A percentile compares a stretch with the other conserved stretches of the same genome.
These are phyloP conservation scores for Cremastobaeus sp. DNA, from an alignment of 2,888 invertebrate species.

Conservation along the genomic window DNA sequence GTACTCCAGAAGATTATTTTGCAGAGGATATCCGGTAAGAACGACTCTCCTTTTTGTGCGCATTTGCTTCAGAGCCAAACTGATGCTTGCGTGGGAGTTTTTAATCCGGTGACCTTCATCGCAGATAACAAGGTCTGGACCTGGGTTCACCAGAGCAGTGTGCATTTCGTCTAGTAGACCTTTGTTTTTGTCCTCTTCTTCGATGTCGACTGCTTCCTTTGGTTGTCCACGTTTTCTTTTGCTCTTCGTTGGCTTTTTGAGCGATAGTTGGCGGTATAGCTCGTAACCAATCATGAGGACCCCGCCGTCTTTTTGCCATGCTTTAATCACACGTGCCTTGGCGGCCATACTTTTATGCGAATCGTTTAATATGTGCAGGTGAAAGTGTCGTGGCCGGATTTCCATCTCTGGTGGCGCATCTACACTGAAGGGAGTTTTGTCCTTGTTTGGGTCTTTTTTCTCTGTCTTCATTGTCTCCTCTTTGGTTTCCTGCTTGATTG, in stretches of 20 bases:
- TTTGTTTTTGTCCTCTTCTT: constrained; percentile 83
- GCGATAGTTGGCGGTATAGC: constrained; percentile 92
- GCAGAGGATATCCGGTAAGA: constrained; percentile 97
- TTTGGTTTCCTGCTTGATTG: constrained; percentile 67
- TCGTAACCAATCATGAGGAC: constrained; percentile 98
- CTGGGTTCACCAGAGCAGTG: constrained; percentile 90
- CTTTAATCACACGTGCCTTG: constrained; percentile 90
- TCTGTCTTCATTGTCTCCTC: constrained; percentile 66
- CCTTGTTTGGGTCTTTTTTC: constrained; percentile 68
- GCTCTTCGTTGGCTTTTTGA: constrained; percentile 85
- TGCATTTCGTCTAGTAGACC: constrained; percentile 91
- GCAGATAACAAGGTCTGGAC: constrained; percentile 96
- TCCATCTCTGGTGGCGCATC: constrained; percentile 72
- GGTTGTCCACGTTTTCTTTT: constrained; percentile 80
- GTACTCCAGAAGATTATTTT: constrained; percentile 97
- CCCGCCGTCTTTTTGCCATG: constrained; percentile 93
- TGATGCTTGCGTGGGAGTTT: constrained; percentile 97
- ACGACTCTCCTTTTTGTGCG: constrained; percentile 96
- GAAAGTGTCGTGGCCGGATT: constrained; percentile 87
- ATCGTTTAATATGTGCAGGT: constrained; percentile 94
- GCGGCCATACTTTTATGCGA: constrained; percentile 94
- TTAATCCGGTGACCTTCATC: constrained; percentile 99
- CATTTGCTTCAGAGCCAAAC: constrained; percentile 96
- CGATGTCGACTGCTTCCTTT: constrained; percentile 79
- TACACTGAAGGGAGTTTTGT: constrained; percentile 72